These are phyloP conservation scores for Drosophila sp. DNA, from an alignment of 1,140 invertebrate genomes.

Conservation along the genomic window DNA sequence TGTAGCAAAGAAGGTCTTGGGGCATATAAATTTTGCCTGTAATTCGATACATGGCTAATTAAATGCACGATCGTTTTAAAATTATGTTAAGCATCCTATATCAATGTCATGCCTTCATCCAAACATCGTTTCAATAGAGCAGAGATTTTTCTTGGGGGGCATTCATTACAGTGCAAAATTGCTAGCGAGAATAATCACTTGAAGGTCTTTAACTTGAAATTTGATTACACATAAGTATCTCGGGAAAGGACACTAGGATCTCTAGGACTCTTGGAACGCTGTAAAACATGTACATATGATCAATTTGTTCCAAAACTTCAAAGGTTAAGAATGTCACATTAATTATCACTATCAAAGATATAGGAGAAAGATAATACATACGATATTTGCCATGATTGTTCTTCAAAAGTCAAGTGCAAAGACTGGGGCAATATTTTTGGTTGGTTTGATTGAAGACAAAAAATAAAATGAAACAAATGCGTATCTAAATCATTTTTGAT, in stretches of 20 bases:
- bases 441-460: not conserved
- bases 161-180: too few species aligned
- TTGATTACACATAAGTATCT: too few species aligned
- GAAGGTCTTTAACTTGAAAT: too few species aligned
- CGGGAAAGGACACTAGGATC: too few species aligned
- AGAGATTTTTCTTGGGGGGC: too few species aligned
- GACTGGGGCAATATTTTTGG: constrained; percentile 4
- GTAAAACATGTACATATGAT: not conserved
- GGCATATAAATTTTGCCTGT: not conserved
- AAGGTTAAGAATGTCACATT: not conserved
- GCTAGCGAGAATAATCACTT: too few species aligned
- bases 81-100: not conserved
- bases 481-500: constrained; percentile 22
- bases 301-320: not conserved
- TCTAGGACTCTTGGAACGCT: too few species aligned
- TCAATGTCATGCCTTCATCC: not conserved
- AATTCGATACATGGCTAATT: constrained; percentile 2
- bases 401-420: constrained; percentile 4
- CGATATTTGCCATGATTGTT: not conserved
- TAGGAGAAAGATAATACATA: not conserved
- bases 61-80: constrained; percentile 1
- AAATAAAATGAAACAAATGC: constrained; percentile 28
- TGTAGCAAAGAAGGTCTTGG: constrained; percentile 11
- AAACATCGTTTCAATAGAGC: too few species aligned
- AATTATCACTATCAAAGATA: not conserved